phyloP scores from a whole-genome alignment of 1,140 invertebrate species.

The Nephila pilipes region DNA sequence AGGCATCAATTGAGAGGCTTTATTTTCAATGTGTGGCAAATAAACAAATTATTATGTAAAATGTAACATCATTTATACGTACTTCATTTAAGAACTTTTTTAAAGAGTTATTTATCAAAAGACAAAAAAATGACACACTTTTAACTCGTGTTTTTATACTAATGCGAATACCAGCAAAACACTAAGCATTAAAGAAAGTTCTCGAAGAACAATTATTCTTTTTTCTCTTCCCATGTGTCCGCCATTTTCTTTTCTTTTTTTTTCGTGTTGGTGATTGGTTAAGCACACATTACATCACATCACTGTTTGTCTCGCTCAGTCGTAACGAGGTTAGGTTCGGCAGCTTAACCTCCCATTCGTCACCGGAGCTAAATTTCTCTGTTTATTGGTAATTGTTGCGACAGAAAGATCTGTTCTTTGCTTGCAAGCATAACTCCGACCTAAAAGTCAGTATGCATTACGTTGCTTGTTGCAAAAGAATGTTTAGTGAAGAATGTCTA shows the following conservation, averaged over 20 bases:
- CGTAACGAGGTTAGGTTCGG: conserved; percentile 15
- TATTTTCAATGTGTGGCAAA: too few species aligned
- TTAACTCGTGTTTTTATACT: too few species aligned
- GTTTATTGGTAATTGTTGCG: conserved; percentile 5
- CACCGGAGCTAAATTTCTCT: not conserved
- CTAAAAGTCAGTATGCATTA: not conserved
- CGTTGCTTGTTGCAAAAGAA: not conserved
- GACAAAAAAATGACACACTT: too few species aligned
- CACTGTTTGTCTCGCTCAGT: not conserved
- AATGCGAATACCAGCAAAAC: too few species aligned
- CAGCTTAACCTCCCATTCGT: conserved; percentile 4
- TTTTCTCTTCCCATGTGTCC: not conserved
- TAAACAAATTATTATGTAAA: too few species aligned
- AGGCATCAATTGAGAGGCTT: too few species aligned
- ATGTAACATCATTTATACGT: too few species aligned
- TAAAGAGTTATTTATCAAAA: too few species aligned
- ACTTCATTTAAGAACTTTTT: too few species aligned
- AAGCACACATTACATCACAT: not conserved
- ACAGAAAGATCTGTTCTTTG: not conserved
- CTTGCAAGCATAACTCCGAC: not conserved
- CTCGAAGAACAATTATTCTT: not conserved
- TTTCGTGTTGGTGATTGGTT: not conserved
- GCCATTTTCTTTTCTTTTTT: not conserved
- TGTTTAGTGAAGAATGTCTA: not conserved
- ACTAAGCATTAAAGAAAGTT: too few species aligned